Conservation (phyloP, 2,113 vertebrate genomes). For the Promerops cafer region DNA sequence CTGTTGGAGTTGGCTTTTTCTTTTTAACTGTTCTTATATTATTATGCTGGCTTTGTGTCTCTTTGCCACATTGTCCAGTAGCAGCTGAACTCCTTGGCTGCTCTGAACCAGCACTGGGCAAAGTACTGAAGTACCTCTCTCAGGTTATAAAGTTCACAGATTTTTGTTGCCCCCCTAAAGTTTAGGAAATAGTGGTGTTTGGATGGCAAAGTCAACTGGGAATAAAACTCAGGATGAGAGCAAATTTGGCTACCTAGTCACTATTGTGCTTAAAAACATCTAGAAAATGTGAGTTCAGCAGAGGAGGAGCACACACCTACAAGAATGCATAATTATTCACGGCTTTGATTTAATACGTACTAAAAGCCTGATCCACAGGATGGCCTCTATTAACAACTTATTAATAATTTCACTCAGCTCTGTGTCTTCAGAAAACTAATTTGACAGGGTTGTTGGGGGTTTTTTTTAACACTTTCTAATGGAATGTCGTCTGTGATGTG, state of each 20-base stretch:
- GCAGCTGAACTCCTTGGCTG: not conserved
- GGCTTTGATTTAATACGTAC: slow-evolving; percentile 17
- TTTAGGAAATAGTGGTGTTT: not conserved
- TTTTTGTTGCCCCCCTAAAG: rapidly evolving
- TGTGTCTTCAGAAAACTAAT: slow-evolving; percentile 5
- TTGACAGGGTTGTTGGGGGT: not conserved
- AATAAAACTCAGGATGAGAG: not conserved
- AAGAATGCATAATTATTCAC: not conserved
- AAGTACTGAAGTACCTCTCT: not conserved
- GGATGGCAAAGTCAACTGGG: not conserved
- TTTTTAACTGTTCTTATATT: not conserved
- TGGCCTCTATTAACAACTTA: slow-evolving; percentile 29
- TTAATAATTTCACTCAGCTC: slow-evolving; percentile 8
- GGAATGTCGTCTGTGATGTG: not conserved
- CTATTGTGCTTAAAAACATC: not conserved
- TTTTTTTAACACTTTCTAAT: not conserved
- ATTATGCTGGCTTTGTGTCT: not conserved
- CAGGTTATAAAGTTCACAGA: not conserved
- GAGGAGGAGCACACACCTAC: not conserved
- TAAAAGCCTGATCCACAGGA: slow-evolving; percentile 14
- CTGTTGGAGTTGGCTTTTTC: not conserved
- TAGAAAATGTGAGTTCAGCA: not conserved
- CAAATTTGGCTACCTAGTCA: not conserved
- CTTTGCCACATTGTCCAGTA: not conserved
- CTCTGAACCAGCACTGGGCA: not conserved